phyloP scores from a whole-genome alignment of 2,888 invertebrate genomes.

The Drosophila infuscata region DNA sequence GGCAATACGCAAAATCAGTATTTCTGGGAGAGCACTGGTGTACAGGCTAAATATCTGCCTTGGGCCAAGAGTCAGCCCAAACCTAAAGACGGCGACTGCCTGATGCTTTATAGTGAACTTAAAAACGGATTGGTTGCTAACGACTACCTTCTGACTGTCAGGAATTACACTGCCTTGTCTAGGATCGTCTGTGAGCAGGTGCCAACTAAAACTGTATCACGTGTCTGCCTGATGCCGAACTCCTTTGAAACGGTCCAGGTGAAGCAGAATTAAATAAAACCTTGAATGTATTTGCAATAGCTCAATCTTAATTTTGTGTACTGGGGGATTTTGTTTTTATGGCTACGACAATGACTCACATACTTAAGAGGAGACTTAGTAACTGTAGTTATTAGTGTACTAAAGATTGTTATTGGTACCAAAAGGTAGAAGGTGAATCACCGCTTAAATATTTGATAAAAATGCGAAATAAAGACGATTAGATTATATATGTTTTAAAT shows the following conservation, averaged over 20 bases:
- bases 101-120: background rate
- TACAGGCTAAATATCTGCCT: constrained; percentile 39
- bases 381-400: background rate
- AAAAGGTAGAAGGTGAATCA: background rate
- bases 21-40: constrained; percentile 59
- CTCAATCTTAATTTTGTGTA: background rate
- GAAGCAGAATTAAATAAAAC: constrained; percentile 6
- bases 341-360: background rate
- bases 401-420: background rate
- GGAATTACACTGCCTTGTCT: background rate
- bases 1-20: constrained; percentile 31
- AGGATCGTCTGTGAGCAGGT: constrained; percentile 19
- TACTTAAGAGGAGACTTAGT: background rate
- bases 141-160: background rate
- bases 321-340: background rate
- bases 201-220: background rate
- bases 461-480: background rate
- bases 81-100: background rate
- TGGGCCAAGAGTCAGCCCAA: constrained; percentile 48
- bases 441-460: background rate
- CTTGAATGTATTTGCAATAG: background rate
- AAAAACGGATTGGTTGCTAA: background rate
- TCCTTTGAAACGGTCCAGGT: constrained; percentile 20
- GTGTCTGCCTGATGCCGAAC: constrained; percentile 19
- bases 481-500: background rate